Evolutionary conservation across 2,888 invertebrate species (phyloP), one percentile per base, ranked within the genome.

Genomic region (Oasisia sp.): DNA sequence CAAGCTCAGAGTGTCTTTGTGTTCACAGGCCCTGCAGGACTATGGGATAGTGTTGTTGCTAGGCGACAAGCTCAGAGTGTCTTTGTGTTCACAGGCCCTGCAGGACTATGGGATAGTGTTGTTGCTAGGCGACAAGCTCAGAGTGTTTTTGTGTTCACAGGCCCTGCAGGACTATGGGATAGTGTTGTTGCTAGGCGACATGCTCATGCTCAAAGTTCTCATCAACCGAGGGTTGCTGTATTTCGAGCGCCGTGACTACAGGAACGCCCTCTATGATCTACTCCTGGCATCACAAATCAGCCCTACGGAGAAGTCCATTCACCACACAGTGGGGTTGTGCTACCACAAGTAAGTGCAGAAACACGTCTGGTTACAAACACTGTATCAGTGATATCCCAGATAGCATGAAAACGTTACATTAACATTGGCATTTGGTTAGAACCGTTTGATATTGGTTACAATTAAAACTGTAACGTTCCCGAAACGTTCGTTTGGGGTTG

Each of bases 21-120:
- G 45, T 45, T 45, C 11, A 9, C 94, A 96, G 95, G 96, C 96
- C 27, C 93, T 96, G 45, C 95, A 95, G 93, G 96, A 96, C 93
- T 96, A 96, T 94, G 95, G 96, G 74, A 95, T 96, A 92, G 96
- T 96, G 9, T 94, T 96, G 90, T 93, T 96, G 92, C 94, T 96
- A 8, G 95, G 95, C 32, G 95, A 95, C 50, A 93, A 95, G 45
- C 94, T 96, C 45, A 94, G 5, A 45, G 45, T 45, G 45, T 45
- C 45, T 1, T 45, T 45, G 45, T 45, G 45, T 45, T 45, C 11
- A 9, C 94, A 96, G 95, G 96, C 96, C 27, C 93, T 96, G 45
- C 95, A 95, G 93, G 96, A 96, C 93, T 96, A 96, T 94, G 95
- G 96, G 56, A 95, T 96, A 92, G 96, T 96, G 9, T 94, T 96